A percentile compares a stretch with the other conserved stretches of the same genome.
phyloP scores from a whole-genome alignment of 2,888 invertebrate genomes.

The Marronus borbonicus region DNA sequence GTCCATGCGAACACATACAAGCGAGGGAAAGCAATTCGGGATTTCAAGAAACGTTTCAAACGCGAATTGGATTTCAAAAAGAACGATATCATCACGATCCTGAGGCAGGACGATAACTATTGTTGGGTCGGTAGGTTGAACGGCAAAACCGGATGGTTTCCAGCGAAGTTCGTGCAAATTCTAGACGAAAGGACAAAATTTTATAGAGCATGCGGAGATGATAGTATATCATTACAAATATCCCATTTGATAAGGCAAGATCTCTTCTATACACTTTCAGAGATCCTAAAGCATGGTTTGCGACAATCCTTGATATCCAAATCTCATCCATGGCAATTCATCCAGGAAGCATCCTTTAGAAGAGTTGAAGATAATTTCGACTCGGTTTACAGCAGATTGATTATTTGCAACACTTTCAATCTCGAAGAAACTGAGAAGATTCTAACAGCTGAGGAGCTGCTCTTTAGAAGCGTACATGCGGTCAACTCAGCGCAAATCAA shows the following conservation, averaged over 20 bases:
- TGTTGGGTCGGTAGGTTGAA: slow-evolving; percentile 47
- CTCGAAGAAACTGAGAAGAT: slow-evolving; percentile 42
- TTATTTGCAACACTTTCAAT: slow-evolving; percentile 45
- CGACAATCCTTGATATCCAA: background rate
- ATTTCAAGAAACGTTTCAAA: slow-evolving; percentile 40
- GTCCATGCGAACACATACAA: background rate
- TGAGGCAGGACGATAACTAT: slow-evolving; percentile 40
- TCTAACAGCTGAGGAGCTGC: slow-evolving; percentile 37
- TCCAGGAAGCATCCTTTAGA: slow-evolving; percentile 26
- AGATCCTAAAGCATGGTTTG: slow-evolving; percentile 32
- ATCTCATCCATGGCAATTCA: slow-evolving; percentile 47
- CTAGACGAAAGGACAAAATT: slow-evolving; percentile 46
- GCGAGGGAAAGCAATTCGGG: slow-evolving; percentile 37
- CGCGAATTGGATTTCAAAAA: slow-evolving; percentile 42
- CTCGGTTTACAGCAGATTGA: slow-evolving; percentile 37
- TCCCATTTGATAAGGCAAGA: slow-evolving; percentile 32
- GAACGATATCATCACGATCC: slow-evolving; percentile 43
- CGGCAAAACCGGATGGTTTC: slow-evolving; percentile 47
- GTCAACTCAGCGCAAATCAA: background rate
- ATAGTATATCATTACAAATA: slow-evolving; percentile 37
- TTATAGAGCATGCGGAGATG: slow-evolving; percentile 41
- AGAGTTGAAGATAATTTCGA: slow-evolving; percentile 36
- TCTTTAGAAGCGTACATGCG: slow-evolving; percentile 29
- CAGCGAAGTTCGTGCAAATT: slow-evolving; percentile 41
- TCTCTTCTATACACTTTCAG: slow-evolving; percentile 27